Evolutionary conservation across 2,797 vertebrate species (phyloP).

Genomic region (Enteromius unitaeniatus): DNA sequence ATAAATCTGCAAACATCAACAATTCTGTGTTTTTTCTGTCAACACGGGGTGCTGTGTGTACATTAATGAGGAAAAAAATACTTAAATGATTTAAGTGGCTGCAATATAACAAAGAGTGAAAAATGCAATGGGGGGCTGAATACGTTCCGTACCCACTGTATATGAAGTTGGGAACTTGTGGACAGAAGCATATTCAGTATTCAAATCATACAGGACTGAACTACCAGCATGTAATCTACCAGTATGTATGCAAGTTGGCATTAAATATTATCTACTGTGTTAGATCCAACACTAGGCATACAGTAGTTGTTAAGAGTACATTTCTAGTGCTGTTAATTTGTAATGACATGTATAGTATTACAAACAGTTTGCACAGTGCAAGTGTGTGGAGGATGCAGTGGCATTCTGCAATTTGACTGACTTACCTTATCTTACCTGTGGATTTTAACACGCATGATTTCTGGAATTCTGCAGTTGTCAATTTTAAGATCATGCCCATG

Average conservation of each 20-base stretch:
- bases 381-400: background rate
- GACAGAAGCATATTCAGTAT: no score
- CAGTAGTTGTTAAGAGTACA: background rate
- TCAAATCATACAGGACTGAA: no score
- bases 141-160: no score
- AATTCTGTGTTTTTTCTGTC: no score
- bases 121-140: no score
- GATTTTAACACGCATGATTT: background rate
- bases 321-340: background rate
- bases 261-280: background rate
- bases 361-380: background rate
- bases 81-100: no score
- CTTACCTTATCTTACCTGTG: background rate
- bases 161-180: no score
- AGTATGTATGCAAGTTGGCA: background rate
- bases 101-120: no score
- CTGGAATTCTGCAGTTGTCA: background rate
- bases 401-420: background rate
- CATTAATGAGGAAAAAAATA: no score
- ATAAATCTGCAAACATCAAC: no score
- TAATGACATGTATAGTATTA: background rate
- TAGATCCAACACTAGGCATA: background rate
- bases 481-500: slow-evolving; percentile 3
- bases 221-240: no score
- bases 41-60: no score